These are phyloP conservation scores for Peromyscus nudipes DNA, from an alignment of 2,797 vertebrate species.

Conservation along the genomic window DNA sequence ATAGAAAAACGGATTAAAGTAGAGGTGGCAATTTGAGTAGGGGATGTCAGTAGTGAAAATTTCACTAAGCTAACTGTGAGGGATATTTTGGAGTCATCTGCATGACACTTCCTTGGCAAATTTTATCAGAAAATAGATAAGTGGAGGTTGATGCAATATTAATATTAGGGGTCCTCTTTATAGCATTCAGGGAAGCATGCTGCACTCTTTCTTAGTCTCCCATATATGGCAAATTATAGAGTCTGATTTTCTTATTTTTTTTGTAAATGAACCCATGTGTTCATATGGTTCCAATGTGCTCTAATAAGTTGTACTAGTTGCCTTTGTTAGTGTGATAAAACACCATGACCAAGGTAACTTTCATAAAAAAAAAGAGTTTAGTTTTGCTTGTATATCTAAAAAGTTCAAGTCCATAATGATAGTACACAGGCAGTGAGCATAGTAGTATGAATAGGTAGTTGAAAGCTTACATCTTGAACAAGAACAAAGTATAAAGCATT, in stretches of 20 bases:
- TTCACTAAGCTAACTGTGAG: neutral
- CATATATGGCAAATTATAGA: neutral
- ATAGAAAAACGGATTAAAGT: neutral
- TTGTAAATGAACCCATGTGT: neutral
- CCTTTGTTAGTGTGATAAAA: neutral
- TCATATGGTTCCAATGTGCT: neutral
- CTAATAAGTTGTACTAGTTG: neutral
- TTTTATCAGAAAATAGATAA: neutral
- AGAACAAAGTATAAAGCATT: neutral
- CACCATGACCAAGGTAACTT: neutral
- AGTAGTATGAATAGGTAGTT: neutral
- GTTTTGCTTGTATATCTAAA: neutral
- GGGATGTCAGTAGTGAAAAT: neutral
- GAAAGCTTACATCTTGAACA: neutral
- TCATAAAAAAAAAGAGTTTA: neutral
- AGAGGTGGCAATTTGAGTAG: neutral
- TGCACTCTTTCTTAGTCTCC: neutral
- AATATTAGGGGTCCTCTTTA: neutral
- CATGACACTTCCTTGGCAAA: neutral
- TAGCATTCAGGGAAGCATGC: neutral
- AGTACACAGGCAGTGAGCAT: neutral
- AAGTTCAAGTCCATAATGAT: neutral
- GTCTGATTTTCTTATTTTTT: neutral
- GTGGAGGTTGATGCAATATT: neutral
- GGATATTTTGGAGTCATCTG: neutral